Evolutionary conservation across 1,140 invertebrate species (phyloP).

Genomic region (Drosophila lini): DNA sequence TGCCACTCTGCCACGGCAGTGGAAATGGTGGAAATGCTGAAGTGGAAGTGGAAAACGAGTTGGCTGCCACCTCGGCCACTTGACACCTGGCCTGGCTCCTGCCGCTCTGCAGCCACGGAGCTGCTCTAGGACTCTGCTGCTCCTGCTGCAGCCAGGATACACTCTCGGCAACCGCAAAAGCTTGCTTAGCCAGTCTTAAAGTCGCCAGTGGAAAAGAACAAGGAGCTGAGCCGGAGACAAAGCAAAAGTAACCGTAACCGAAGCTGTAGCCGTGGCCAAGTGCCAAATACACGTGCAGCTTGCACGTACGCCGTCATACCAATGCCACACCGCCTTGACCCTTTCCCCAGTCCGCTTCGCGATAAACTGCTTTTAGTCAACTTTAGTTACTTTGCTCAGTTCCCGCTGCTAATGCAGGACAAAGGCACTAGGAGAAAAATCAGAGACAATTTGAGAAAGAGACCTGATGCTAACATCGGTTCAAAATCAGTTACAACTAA

Average conservation of each 20-base stretch:
- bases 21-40: slow-evolving; percentile 12
- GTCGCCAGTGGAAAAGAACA: slow-evolving; percentile 51
- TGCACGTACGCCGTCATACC: slow-evolving; percentile 51
- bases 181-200: slow-evolving; percentile 76
- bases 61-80: slow-evolving; percentile 40
- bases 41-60: slow-evolving; percentile 33
- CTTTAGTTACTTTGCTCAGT: slow-evolving; percentile 79
- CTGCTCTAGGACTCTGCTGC: neutral
- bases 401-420: slow-evolving; percentile 59
- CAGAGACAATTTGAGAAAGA: neutral
- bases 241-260: slow-evolving; percentile 59
- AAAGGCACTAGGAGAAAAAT: slow-evolving; percentile 20
- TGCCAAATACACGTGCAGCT: slow-evolving; percentile 72
- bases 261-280: slow-evolving; percentile 61
- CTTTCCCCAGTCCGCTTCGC: slow-evolving; percentile 21
- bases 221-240: slow-evolving; percentile 65
- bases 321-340: neutral
- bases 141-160: slow-evolving; percentile 17
- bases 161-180: slow-evolving; percentile 59
- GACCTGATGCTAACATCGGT: no score
- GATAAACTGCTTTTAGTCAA: slow-evolving; percentile 82
- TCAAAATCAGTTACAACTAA: neutral
- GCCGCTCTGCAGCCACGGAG: neutral
- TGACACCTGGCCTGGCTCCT: slow-evolving; percentile 49
- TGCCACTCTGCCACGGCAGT: slow-evolving; percentile 18